Percentiles rank a stretch among this genome's conserved stretches.
These are phyloP conservation scores for Indicator maculatus DNA, from an alignment of 2,113 vertebrate genomes.

Conservation along the genomic window DNA sequence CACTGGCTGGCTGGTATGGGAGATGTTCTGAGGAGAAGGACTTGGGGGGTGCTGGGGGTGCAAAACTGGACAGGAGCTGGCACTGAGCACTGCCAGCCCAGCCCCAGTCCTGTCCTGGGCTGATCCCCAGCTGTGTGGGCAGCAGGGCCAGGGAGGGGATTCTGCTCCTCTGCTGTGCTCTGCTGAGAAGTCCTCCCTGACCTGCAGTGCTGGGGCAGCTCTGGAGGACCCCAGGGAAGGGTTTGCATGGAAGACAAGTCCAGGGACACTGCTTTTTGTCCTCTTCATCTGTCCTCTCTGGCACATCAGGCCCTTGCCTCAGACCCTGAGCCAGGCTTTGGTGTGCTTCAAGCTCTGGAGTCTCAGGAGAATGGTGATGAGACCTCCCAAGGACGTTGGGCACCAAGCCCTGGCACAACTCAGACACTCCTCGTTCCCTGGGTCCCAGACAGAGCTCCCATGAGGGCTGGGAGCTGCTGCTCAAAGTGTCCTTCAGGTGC, in stretches of 20 bases:
- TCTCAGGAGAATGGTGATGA: rapidly evolving
- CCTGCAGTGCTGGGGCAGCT: too few relatives aligned
- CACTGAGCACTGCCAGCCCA: too few relatives aligned
- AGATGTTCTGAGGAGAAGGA: not conserved
- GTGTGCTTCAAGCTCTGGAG: rapidly evolving
- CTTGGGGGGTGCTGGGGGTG: too few relatives aligned
- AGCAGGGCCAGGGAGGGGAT: too few relatives aligned
- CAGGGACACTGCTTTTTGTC: rapidly evolving
- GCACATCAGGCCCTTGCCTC: not conserved
- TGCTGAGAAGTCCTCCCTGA: too few relatives aligned
- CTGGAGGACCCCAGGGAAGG: not conserved
- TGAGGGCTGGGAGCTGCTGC: rapidly evolving
- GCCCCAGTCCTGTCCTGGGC: too few relatives aligned
- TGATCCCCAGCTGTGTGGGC: too few relatives aligned
- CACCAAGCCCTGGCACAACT: not conserved
- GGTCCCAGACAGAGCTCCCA: not conserved
- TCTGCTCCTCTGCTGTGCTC: too few relatives aligned
- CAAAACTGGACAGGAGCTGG: too few relatives aligned
- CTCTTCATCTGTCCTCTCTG: not conserved
- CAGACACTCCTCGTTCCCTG: not conserved
- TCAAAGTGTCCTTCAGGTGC: not conserved
- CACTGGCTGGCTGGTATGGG: not conserved
- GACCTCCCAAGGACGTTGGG: not conserved
- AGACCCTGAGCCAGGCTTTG: not conserved
- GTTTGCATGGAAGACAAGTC: not conserved